Evolutionary conservation across 2,113 vertebrate species (phyloP).

Genomic region (Pyrgilauda ruficollis): DNA sequence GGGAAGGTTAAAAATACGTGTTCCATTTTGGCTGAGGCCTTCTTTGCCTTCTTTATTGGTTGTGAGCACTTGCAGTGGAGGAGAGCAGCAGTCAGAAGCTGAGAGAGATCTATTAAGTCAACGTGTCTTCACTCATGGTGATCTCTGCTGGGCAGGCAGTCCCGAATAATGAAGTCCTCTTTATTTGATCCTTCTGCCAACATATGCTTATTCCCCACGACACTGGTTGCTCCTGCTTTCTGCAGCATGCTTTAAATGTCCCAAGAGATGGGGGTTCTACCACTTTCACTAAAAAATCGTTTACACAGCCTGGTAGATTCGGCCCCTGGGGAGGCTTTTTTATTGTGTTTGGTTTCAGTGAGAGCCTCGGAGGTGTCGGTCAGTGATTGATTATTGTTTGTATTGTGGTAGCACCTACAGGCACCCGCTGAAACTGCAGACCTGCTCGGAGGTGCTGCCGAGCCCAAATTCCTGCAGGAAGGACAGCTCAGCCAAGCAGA

Average conservation of each 20-base stretch:
- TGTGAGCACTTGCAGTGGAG: neutral
- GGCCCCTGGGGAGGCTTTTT: conserved; percentile 33
- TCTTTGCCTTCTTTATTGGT: neutral
- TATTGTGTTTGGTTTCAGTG: conserved; percentile 52
- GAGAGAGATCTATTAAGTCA: neutral
- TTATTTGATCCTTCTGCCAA: neutral
- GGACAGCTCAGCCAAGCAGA: neutral
- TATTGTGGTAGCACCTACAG: conserved; percentile 69
- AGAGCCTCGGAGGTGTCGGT: conserved; percentile 31
- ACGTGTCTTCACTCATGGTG: neutral
- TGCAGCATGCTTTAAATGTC: neutral
- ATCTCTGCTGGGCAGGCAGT: neutral
- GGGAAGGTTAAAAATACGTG: neutral
- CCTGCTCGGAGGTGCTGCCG: neutral
- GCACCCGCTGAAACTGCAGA: conserved; percentile 60
- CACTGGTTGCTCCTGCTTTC: neutral
- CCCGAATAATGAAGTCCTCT: conserved; percentile 8
- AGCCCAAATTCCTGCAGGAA: neutral
- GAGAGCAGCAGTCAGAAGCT: neutral
- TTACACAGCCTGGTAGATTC: conserved; percentile 31
- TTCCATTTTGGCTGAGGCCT: neutral
- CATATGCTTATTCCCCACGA: neutral
- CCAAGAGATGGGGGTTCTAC: neutral
- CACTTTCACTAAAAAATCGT: conserved; percentile 47
- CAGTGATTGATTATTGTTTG: conserved; percentile 68